Conservation (phyloP, 2,113 vertebrate genomes). For the Gallinago paraguaiae region DNA sequence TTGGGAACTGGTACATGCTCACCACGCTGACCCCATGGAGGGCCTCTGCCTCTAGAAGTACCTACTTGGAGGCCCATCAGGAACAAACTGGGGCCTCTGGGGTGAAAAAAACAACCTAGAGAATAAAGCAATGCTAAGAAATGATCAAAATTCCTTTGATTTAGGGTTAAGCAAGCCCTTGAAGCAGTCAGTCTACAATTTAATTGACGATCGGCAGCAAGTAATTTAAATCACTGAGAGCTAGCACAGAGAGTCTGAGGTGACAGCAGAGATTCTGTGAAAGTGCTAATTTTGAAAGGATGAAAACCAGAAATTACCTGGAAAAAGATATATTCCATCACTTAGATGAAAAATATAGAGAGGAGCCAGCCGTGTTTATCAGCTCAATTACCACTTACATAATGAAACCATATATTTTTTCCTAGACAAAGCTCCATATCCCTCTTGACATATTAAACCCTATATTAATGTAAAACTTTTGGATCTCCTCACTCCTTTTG, state of each 20-base stretch:
- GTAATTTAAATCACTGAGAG: neutral
- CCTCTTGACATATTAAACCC: neutral
- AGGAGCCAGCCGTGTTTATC: neutral
- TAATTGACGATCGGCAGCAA: neutral
- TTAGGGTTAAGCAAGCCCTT: neutral
- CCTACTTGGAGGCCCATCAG: neutral
- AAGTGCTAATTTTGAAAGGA: neutral
- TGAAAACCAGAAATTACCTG: neutral
- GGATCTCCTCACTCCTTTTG: neutral
- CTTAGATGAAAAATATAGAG: neutral
- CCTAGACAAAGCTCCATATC: neutral
- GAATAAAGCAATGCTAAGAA: neutral
- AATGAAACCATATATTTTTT: neutral
- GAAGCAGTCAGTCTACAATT: neutral
- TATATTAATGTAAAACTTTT: neutral
- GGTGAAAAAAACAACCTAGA: rapidly evolving
- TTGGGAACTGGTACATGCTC: neutral
- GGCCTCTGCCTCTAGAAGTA: neutral
- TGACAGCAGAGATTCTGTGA: neutral
- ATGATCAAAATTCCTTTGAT: neutral
- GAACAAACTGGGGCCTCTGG: neutral
- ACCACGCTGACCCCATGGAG: neutral
- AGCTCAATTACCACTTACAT: neutral
- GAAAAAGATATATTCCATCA: neutral
- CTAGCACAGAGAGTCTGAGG: neutral